These are phyloP conservation scores for Xiphophorus birchmanni DNA, from an alignment of 2,797 vertebrate species.

Conservation along the genomic window DNA sequence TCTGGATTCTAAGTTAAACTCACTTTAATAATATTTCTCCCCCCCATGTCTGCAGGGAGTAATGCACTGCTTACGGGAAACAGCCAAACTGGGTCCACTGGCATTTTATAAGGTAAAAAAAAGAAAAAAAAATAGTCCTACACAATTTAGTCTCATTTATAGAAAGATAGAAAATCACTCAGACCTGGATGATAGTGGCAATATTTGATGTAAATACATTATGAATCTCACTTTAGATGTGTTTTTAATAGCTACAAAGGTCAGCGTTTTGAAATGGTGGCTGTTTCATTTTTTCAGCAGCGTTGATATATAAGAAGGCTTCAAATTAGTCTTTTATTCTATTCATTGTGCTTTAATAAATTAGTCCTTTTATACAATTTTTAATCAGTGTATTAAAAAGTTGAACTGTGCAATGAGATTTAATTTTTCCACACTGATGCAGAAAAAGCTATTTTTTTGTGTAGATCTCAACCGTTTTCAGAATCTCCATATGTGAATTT, in stretches of 20 bases:
- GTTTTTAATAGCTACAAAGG: not conserved
- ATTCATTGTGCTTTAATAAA: not conserved
- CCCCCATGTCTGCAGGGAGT: slow-evolving; percentile 82
- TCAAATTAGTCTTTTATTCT: not conserved
- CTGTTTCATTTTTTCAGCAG: not conserved
- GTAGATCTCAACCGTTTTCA: too few species aligned
- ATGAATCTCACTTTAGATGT: not conserved
- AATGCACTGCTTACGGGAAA: slow-evolving; percentile 88
- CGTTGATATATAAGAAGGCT: not conserved
- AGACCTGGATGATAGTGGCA: not conserved
- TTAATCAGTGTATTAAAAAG: not conserved
- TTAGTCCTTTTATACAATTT: not conserved
- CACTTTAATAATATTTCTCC: not conserved
- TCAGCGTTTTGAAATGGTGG: not conserved
- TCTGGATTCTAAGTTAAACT: not conserved
- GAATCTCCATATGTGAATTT: too few species aligned
- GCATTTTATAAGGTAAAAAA: slow-evolving; percentile 93
- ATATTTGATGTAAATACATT: not conserved
- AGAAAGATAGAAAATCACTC: not conserved
- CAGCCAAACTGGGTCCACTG: slow-evolving; percentile 88
- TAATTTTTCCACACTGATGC: too few species aligned
- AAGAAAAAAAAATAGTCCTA: too few species aligned
- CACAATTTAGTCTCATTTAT: not conserved
- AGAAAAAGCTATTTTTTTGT: too few species aligned
- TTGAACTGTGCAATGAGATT: not conserved